Evolutionary conservation across 2,113 vertebrate species (phyloP), one percentile per base, ranked within the genome.

Genomic region (Apodemus speciosus): DNA sequence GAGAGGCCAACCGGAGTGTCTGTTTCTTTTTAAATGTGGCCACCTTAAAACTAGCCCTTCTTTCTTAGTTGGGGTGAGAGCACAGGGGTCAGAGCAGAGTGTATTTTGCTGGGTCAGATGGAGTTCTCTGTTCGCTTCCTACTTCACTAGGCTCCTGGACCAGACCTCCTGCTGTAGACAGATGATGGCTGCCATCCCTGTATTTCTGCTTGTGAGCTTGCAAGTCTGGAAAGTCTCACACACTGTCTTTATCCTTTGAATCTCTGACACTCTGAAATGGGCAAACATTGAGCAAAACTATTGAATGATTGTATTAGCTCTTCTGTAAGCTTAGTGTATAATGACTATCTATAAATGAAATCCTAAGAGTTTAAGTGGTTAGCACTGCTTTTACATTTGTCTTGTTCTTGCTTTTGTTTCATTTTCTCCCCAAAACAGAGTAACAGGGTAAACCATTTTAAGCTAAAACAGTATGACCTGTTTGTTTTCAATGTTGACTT

Each of bases 81-180:
- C 32, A n/a, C 64, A 51, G 20, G 64, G 27, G 75, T 25, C 21
- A 3, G 13, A 73, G 14, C 3, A 0, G 20, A 85, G 0, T 18
- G 23, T 10, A 32, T 0, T 0, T 20, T 83, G 21, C 43, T 30
- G 40, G 35, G 21, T 89, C 43, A 6, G 9, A 3, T 0, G 25
- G 15, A 0, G 56, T 25, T n/a, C 46, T 43, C 64, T 4, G 21
- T 25, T 79, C 1, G 2, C 20, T 30, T 64, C 27, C 40, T 81
- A 16, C n/a, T 20, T n/a, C 6, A 2, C 10, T 0, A 0, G 13
- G 9, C 8, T 18, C 15, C 6, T 5, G 16, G 11, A 40, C 0
- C 21, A 11, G 2, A 27, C 30, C 9, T 49, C 6, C 3, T 4
- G 6, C 46, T 10, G 0, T 5, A 4, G 4, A 2, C 0, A 0